Evolutionary conservation across 2,888 invertebrate genomes (phyloP).

Genomic region (Hydropsyche betteni): DNA sequence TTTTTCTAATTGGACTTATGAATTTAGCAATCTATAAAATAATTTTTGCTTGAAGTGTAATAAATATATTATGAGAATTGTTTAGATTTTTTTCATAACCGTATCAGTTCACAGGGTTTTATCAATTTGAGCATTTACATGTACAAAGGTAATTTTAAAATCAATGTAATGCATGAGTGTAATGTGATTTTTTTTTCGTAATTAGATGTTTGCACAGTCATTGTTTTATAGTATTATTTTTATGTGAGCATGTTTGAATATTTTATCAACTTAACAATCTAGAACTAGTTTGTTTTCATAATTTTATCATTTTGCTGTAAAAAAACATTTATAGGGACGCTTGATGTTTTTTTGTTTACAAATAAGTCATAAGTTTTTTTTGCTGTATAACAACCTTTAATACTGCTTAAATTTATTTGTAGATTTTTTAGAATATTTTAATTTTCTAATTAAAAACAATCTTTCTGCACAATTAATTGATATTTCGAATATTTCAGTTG

Average conservation of each 20-base stretch:
- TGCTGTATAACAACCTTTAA: too few relatives aligned
- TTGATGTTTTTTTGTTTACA: too few relatives aligned
- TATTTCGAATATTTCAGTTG: too few relatives aligned
- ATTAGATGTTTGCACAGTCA: background rate
- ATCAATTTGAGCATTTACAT: background rate
- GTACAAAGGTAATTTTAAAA: conserved; percentile 15
- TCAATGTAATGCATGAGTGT: conserved; percentile 11
- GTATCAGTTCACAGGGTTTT: conserved; percentile 43
- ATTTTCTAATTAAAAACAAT: too few relatives aligned
- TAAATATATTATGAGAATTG: conserved; percentile 38
- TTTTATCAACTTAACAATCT: too few relatives aligned
- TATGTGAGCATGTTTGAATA: background rate
- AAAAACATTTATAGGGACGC: too few relatives aligned
- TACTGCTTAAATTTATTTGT: too few relatives aligned
- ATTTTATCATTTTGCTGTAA: too few relatives aligned
- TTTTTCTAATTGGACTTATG: conserved; percentile 33
- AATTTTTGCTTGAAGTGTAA: conserved; percentile 47
- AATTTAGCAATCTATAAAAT: conserved; percentile 30
- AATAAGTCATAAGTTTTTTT: too few relatives aligned
- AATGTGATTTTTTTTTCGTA: background rate
- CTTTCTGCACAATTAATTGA: too few relatives aligned
- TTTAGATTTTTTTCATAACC: conserved; percentile 39
- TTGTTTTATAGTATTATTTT: background rate
- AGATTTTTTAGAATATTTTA: background rate
- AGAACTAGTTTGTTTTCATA: too few relatives aligned